Percentiles rank a stretch among this genome's conserved stretches.
Conservation (phyloP, 2,113 vertebrate species). For the Sorex fumeus region DNA sequence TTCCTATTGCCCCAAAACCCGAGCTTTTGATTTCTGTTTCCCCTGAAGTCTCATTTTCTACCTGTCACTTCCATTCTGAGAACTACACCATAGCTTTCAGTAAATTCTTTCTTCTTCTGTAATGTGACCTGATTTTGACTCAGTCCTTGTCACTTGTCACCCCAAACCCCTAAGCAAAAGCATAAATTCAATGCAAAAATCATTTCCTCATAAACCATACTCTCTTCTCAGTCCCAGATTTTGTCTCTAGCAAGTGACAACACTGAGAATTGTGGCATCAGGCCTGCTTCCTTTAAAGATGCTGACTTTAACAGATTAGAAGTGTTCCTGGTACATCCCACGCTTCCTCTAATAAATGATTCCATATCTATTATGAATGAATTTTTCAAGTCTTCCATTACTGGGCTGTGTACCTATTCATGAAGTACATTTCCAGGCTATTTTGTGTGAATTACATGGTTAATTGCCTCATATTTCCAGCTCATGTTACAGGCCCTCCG, state of each 20-base stretch:
- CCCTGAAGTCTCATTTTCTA: neutral
- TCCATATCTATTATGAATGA: constrained; percentile 59
- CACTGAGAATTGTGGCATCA: neutral
- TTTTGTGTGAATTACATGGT: constrained; percentile 77
- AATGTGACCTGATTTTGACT: neutral
- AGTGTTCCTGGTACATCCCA: constrained; percentile 18
- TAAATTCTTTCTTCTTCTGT: neutral
- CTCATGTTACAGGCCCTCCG: constrained; percentile 58
- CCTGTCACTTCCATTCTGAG: neutral
- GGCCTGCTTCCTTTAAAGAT: neutral
- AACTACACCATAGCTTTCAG: neutral
- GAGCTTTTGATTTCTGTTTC: neutral
- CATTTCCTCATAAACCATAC: neutral
- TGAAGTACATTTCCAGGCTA: constrained; percentile 68
- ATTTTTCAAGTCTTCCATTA: constrained; percentile 67
- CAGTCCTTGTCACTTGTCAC: neutral
- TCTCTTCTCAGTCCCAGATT: neutral
- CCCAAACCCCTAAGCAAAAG: neutral
- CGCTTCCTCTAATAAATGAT: constrained; percentile 62
- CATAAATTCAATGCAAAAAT: neutral
- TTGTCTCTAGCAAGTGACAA: neutral
- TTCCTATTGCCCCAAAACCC: neutral
- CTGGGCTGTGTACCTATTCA: constrained; percentile 71
- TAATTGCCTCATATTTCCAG: constrained; percentile 78
- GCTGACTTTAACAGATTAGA: constrained; percentile 64